Evolutionary conservation across 2,797 vertebrate genomes (phyloP).

Genomic region (Coregonus suidteri): DNA sequence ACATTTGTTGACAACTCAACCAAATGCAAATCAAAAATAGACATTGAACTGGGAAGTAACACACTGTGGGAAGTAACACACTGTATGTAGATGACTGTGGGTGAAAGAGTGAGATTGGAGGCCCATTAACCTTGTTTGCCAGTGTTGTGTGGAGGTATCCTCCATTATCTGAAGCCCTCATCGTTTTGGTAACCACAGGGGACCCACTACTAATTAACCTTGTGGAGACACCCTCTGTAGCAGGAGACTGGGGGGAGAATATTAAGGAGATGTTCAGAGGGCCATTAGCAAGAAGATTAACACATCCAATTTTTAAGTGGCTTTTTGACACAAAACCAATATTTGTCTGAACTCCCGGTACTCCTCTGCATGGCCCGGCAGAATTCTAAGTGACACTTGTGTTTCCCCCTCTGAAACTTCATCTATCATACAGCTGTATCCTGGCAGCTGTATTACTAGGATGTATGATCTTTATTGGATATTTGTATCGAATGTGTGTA

Average conservation of each 20-base stretch:
- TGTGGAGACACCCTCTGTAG: conserved; percentile 75
- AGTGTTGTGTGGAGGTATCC: conserved; percentile 64
- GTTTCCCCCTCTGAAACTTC: conserved; percentile 21
- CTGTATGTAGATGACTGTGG: conserved; percentile 3
- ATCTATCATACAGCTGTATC: conserved; percentile 16
- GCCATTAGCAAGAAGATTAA: conserved; percentile 79
- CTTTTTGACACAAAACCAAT: conserved; percentile 83
- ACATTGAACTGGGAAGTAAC: no score
- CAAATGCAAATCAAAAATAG: no score
- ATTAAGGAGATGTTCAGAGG: conserved; percentile 74
- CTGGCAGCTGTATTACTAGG: conserved; percentile 11
- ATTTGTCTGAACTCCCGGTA: conserved; percentile 65
- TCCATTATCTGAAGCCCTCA: conserved; percentile 68
- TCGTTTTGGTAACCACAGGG: conserved; percentile 69
- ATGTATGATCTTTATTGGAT: conserved; percentile 23
- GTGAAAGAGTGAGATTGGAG: conserved; percentile 54
- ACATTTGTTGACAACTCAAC: no score
- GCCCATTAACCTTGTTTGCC: conserved; percentile 80
- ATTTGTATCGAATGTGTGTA: conserved; percentile 6
- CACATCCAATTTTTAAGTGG: conserved; percentile 78
- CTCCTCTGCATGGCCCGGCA: conserved; percentile 28
- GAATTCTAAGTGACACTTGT: conserved; percentile 63
- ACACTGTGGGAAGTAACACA: not conserved
- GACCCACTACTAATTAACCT: conserved; percentile 83
- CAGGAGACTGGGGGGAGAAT: conserved; percentile 71